Base-by-base conservation (phyloP, 2,113 vertebrate genomes). In the Cyprinodon tularosa region DNA sequence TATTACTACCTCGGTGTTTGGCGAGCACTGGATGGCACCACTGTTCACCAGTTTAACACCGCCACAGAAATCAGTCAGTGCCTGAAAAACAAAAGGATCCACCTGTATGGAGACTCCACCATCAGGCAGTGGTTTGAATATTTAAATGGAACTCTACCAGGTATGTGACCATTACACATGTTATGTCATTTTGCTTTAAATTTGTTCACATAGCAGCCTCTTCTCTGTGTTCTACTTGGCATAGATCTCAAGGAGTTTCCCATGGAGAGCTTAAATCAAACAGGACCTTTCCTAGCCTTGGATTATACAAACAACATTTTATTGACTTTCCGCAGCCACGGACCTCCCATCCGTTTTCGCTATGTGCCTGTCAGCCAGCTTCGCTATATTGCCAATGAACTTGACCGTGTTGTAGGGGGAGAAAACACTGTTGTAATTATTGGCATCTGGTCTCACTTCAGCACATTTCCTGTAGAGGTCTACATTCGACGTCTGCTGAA, bases 61-160 rank as follows among this genome's bases (percentile, higher is more conserved):
- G 29, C 29, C 6, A 92, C 93, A 50, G 93, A 93, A 53, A 80
- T 97, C 77, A 96, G 81, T 0, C 90, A 95, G 61, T 98, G 97
- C 87, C 95, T 98, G 79, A 92, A 91, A 77, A 94, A 95, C 71
- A 98, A 97, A 88, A 73, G 91, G 80, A 88, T 98, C 22, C 89
- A 97, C 86, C 89, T 98, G 76, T 96, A 95, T 82, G 97, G 96
- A 87, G 97, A 98, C 82, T 98, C 97, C 53, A 98, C 96, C 62
- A 92, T 96, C 78, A 95, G 97, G 62, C 97, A 98, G 67, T 98
- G 95, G 96, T 98, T 96, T 91, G 95, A 97, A 83, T 94, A 97
- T 89, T 90, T 98, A 74, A 95, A 88, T 1, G 15, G 80, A 1
- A 88, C 91, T 85, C 90, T 97, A 77, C 94, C 97, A 93, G 96